Base-by-base conservation (phyloP, 2,113 vertebrate species). In the Lophius piscatorius region DNA sequence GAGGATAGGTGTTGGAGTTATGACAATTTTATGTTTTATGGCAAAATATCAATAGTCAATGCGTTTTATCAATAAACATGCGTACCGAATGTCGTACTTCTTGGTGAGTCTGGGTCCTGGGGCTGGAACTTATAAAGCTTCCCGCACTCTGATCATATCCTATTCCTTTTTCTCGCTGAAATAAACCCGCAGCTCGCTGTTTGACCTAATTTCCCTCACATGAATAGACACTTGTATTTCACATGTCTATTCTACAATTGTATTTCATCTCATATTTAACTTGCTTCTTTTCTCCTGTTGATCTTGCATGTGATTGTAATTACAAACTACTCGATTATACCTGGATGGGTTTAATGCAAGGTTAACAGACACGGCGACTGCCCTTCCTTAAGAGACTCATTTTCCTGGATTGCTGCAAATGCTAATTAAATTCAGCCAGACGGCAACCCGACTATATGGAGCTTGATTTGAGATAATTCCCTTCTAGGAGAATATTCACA, bases 201-300 rank as follows among this genome's bases (percentile, higher is more conserved):
- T 13, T 47, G 24, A 67, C 35, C 61, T 57, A 31, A 71, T 72
- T 67, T n/a, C 39, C 38, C 48, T 48, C 16, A 22, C 51, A 56
- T 35, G 41, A n/a, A 56, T 4, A 35, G 33, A 45, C 22, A 70
- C 24, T 42, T 61, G n/a, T n/a, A n/a, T n/a, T n/a, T n/a, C n/a
- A n/a, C n/a, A n/a, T n/a, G n/a, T n/a, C n/a, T n/a, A n/a, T n/a
- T 42, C 33, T 10, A 31, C 29, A 6, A 58, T n/a, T n/a, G n/a
- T n/a, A n/a, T 74, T 26, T 62, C 22, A 38, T 54, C 42, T 60
- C 29, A n/a, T 44, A 63, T 59, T 44, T 31, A 48, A 56, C 29
- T 26, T 18, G 9, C 44, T 24, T 17, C 16, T 49, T 57, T 56
- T 56, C 16, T 63, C 63, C 52, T 49, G 58, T 46, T 49, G 58